Base-by-base conservation (phyloP, 2,797 vertebrate species). In the Margarornis squamiger region DNA sequence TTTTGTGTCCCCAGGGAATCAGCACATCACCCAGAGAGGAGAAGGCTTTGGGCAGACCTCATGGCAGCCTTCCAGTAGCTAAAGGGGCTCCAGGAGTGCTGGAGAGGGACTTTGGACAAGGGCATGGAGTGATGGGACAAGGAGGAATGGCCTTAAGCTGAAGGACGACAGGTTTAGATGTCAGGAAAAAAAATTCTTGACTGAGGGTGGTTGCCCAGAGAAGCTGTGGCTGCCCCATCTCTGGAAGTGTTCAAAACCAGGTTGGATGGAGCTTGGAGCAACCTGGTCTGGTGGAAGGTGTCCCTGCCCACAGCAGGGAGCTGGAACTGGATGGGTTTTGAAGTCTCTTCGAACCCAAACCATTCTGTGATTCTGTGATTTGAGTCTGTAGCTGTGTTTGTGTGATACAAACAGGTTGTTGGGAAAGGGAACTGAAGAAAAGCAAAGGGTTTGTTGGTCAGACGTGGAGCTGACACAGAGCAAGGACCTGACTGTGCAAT, bases 201-300 rank as follows among this genome's bases (percentile, higher is more conserved):
- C 5, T 54, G 21, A 14, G 3, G 38, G 21, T 59, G 58, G 16
- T 0, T 71, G n/a, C 3, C 29, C 4, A 71, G 2, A 39, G 5
- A 4, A 58, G 45, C 65, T 65, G n/a, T 11, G 72, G n/a, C 1
- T 84, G 66, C 8, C 8, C 51, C 43, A 65, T 30, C 17, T 51
- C 38, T 84, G 72, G 45, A 0, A 77, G 1, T 8, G 57, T 7
- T 2, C 66, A 4, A 51, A 45, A 23, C 4, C 51, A 65, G 51
- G 7, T 0, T 63, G 79, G 49, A 51, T 0, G 0, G 27, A 2
- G 23, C 16, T 71, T 51, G 51, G 65, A 52, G 38, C 29, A 27
- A 0, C 12, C 38, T 65, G 66, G 23, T 4, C 5, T 0, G 6
- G 58, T 32, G 38, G 51, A 17, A 77, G 8, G 14, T 26, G 38